Evolutionary conservation across 2,113 vertebrate species (phyloP).

Genomic region (Pithys albifrons): DNA sequence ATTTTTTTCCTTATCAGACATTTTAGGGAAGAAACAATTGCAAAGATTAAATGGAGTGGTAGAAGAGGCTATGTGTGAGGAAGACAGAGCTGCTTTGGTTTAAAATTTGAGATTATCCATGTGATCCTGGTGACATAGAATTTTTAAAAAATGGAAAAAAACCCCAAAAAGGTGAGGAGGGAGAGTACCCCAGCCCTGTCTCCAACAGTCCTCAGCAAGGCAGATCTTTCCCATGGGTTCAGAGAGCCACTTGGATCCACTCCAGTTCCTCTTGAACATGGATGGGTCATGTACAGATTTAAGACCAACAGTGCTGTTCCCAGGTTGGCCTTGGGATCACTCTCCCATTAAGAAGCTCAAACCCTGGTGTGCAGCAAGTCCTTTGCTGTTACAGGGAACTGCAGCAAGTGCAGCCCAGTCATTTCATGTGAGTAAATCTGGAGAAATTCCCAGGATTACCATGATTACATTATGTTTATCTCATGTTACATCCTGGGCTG

Average conservation of each 20-base stretch:
- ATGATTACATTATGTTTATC: neutral
- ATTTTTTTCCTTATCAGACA: neutral
- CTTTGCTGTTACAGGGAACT: neutral
- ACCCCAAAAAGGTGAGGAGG: neutral
- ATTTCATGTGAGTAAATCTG: neutral
- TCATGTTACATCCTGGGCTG: neutral
- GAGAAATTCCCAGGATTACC: slow-evolving; percentile 21
- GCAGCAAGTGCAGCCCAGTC: neutral
- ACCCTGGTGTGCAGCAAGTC: neutral
- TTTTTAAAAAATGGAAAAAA: rapidly evolving
- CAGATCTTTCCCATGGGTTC: neutral
- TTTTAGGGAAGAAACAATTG: neutral
- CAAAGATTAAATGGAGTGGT: neutral
- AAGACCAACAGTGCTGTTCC: neutral
- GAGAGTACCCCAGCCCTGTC: neutral
- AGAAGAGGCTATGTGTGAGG: neutral
- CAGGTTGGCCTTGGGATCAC: neutral
- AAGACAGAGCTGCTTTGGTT: neutral
- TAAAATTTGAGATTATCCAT: neutral
- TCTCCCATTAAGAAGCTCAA: neutral
- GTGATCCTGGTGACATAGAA: neutral
- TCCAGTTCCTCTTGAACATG: rapidly evolving
- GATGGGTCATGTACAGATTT: neutral
- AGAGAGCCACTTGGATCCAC: neutral
- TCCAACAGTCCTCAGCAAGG: neutral